These are phyloP conservation scores for Bombus confusus DNA, from an alignment of 1,140 invertebrate genomes.

Conservation along the genomic window DNA sequence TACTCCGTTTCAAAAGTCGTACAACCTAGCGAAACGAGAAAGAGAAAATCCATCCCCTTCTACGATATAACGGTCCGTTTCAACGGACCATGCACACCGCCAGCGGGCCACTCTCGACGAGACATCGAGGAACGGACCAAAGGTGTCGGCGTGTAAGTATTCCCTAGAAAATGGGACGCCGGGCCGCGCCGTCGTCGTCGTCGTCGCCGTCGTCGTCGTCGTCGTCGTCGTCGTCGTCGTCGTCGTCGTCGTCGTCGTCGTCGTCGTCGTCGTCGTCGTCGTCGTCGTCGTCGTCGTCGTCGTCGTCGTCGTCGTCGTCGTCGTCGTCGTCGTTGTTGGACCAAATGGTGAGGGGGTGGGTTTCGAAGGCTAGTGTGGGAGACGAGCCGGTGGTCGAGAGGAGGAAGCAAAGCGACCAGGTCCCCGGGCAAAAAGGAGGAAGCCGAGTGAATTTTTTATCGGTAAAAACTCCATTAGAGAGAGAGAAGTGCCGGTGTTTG, in stretches of 20 bases:
- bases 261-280: too few species aligned
- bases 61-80: neutral
- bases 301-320: neutral
- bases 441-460: constrained; percentile 82
- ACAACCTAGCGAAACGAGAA: neutral
- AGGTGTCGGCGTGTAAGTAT: constrained; percentile 55
- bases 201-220: too few species aligned
- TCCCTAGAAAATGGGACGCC: constrained; percentile 47
- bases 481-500: constrained; percentile 79
- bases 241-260: too few species aligned
- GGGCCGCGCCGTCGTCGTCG: neutral
- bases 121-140: constrained; percentile 37
- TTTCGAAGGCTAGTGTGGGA: constrained; percentile 6
- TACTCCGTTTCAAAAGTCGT: neutral
- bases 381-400: constrained; percentile 44
- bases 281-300: neutral
- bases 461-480: constrained; percentile 82
- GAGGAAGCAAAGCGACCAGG: constrained; percentile 38
- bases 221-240: neutral
- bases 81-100: constrained; percentile 11
- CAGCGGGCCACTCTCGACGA: constrained; percentile 45
- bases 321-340: neutral
- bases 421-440: constrained; percentile 68
- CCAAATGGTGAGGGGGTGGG: neutral
- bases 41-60: neutral